Conservation (phyloP, 2,888 invertebrate genomes). For the Apotomis turbidana region DNA sequence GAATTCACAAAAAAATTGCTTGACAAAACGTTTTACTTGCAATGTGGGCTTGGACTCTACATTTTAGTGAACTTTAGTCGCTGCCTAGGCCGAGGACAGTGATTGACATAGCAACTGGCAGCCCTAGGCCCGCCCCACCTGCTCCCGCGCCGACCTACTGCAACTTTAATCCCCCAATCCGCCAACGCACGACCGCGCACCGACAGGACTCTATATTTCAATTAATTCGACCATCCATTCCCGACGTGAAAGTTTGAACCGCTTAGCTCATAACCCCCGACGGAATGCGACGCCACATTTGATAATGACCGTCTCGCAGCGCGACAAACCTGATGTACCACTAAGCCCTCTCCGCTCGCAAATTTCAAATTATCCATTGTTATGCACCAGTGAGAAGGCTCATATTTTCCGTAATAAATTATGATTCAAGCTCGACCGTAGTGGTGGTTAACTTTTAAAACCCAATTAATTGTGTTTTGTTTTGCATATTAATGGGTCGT, state of each 20-base stretch:
- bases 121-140: constrained; percentile 58
- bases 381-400: constrained; percentile 47
- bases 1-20: background rate
- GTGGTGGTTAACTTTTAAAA: constrained; percentile 64
- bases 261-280: constrained; percentile 68
- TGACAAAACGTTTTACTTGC: background rate
- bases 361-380: constrained; percentile 38
- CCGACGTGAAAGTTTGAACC: constrained; percentile 68
- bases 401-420: constrained; percentile 59
- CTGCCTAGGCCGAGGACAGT: constrained; percentile 33
- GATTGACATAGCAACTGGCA: constrained; percentile 39
- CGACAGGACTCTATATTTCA: constrained; percentile 79
- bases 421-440: constrained; percentile 56
- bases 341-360: constrained; percentile 26
- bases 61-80: constrained; percentile 20
- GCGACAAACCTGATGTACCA: constrained; percentile 30
- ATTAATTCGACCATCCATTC: constrained; percentile 80
- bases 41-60: background rate
- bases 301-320: constrained; percentile 31
- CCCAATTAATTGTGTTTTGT: constrained; percentile 69
- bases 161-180: constrained; percentile 80
- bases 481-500: constrained; percentile 69
- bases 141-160: constrained; percentile 70
- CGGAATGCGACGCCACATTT: constrained; percentile 34
- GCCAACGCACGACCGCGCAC: constrained; percentile 74